Evolutionary conservation across 2,113 vertebrate species (phyloP), one percentile per base, ranked within the genome.

Genomic region (Catharus bicknelli): DNA sequence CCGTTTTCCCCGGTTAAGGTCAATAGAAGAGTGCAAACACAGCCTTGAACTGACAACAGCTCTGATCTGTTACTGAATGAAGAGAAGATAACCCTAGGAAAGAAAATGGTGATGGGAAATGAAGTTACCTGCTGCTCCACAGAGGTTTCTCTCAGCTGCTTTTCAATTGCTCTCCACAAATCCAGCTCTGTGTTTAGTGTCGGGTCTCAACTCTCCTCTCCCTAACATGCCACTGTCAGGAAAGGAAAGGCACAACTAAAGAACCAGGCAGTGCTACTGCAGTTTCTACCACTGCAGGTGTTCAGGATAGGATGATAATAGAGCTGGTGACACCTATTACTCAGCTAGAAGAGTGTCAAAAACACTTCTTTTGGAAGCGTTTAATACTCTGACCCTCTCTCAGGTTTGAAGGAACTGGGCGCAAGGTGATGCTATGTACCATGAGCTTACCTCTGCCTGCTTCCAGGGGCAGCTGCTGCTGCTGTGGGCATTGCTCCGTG

Each of bases 91-190:
- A 87, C 53, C 29, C 23, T 64, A 90, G 72, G 62, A 88, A 85
- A 77, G 47, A 59, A 90, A 90, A 74, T 8, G 47, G 53, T 48
- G n/a, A 54, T 62, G 68, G 90, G n/a, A 91, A 93, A 73, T 53
- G 27, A 86, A 94, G 75, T 72, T 93, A 91, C 59, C 75, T 88
- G 74, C 72, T 74, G 50, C 36, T 91, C 63, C 61, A 50, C n/a
- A n/a, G 43, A 82, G 61, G 57, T 62, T 93, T 79, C 47, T 78
- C 69, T 61, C 42, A 26, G 48, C 36, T 83, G 45, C 58, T 82
- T 80, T 92, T 80, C 79, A 78, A 54, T 9, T 62, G 40, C 72
- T 64, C 51, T 76, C 77, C 40, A 59, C 47, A 77, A 72, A 70
- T 66, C 53, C 78, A 90, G 36, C 53, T 53, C 34, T 9, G 17